Base-by-base conservation (phyloP, 2,888 invertebrate species). In the Encarsia formosa region DNA sequence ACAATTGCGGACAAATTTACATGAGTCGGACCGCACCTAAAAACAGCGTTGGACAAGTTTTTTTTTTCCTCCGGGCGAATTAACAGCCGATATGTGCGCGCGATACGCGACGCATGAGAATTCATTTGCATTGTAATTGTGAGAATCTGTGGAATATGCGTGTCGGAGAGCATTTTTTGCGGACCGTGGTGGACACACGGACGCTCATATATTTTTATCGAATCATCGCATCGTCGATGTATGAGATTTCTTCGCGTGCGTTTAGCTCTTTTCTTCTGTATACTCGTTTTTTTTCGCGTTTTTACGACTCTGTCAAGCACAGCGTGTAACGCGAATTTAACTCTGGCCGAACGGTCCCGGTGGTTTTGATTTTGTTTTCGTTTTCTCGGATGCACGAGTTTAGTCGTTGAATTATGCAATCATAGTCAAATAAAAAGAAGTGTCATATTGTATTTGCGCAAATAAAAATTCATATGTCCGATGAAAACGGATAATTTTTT, bases 51-150 rank as follows among this genome's bases (percentile, higher is more conserved):
- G 16, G 18, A 29, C 29, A 37, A 32, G 20, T 45, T 35, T 52
- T 48, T 51, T 44, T 51, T 41, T 20, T 41, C 53, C 49, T 45
- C 41, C 35, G 35, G 45, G 46, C 42, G n/a, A 19, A 31, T 15
- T 15, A 34, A 34, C n/a, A n/a, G n/a, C n/a, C 29, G 24, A 18
- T 24, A 41, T 6, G 29, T 29, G 29, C 37, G 37, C 32, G 5
- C 15, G 39, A 5, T n/a, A n/a, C n/a, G n/a, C n/a, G n/a, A 6
- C 16, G 34, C n/a, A 34, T n/a, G 23, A 22, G 54, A 51, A 49
- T 59, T 58, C 55, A 68, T 68, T 67, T 63, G 62, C 68, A 68
- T 67, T 60, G 61, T 60, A 64, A 67, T 63, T 61, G 63, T 63
- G 65, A 63, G 65, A 68, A 63, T 61, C 56, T 8, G 55, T 32